Conservation (phyloP, 1,140 invertebrate genomes). For the Papilio polytes region DNA sequence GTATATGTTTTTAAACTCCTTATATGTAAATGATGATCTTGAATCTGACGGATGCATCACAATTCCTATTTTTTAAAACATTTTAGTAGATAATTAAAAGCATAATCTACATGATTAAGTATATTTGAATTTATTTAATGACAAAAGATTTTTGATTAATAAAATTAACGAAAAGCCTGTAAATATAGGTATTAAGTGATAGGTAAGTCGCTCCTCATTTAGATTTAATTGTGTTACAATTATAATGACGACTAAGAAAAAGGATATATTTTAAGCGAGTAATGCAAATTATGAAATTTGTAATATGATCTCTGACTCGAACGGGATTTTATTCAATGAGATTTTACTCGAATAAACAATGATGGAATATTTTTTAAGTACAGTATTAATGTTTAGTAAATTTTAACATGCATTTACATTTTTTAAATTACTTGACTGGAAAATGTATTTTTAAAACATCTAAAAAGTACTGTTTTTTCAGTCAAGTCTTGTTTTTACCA, state of each 20-base stretch:
- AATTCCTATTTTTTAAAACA: not conserved
- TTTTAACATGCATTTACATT: slow-evolving; percentile 27
- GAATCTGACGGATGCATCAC: not conserved
- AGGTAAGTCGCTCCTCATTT: slow-evolving; percentile 48
- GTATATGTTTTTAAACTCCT: not conserved
- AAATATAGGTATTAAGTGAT: slow-evolving; percentile 50
- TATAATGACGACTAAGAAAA: not conserved
- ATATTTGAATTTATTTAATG: slow-evolving; percentile 22
- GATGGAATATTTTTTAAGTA: slow-evolving; percentile 51
- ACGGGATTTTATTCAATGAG: slow-evolving; percentile 17
- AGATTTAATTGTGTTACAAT: slow-evolving; percentile 40
- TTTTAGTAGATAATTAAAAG: slow-evolving; percentile 13
- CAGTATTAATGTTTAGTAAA: slow-evolving; percentile 57
- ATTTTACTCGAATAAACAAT: slow-evolving; percentile 28
- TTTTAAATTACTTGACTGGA: not conserved
- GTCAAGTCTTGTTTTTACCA: too few relatives aligned
- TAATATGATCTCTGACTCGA: slow-evolving; percentile 32
- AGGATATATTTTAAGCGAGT: slow-evolving; percentile 32
- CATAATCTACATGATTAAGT: slow-evolving; percentile 29
- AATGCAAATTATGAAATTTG: slow-evolving; percentile 41
- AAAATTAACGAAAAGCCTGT: slow-evolving; percentile 36
- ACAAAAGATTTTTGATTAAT: slow-evolving; percentile 1
- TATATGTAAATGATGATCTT: not conserved
- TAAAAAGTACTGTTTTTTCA: too few relatives aligned
- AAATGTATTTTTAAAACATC: not conserved